Base-by-base conservation (phyloP, 1,140 invertebrate genomes). In the Ylistrum balloti region DNA sequence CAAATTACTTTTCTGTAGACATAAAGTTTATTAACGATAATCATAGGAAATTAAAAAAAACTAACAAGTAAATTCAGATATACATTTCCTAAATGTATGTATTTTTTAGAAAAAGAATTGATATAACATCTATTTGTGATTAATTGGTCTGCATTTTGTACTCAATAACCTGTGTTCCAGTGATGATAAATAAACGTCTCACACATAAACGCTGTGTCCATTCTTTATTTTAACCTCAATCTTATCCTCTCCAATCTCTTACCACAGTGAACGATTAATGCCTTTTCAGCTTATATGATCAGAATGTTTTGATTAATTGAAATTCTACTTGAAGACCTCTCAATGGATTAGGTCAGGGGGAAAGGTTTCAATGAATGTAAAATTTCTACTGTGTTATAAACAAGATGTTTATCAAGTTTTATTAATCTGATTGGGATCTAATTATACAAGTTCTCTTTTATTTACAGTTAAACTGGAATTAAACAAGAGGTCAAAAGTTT, bases 301-400 rank as follows among this genome's bases (percentile, higher is more conserved):
- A 74, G 56, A 74, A 74, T 28, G 56, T 74, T 74, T 74, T 74
- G 22, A 74, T 74, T 74, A 74, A 74, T 74, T 74, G 56, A 74
- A 74, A 74, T 74, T 28, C 56, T 3, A 28, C 56, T 74, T 74
- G 0, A 28, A 0, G n/a, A 11, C 28, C n/a, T 74, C 22, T 74
- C 56, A 74, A 28, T 74, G n/a, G 11, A n/a, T 74, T 74, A 74
- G 56, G 56, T 74, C 56, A 74, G 56, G 56, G 28, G 56, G 56
- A 28, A 28, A 1, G 22, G 15, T 74, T 74, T 74, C 56, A 74
- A 74, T 74, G 56, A 74, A 74, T 74, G 56, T 22, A 28, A 28
- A 74, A 28, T 74, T n/a, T 74, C 56, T 9, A 74, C 22, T 28
- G 13, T n/a, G 28, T 56, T 20, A 20, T 74, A 74, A 74, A 74